phyloP scores from a whole-genome alignment of 2,797 vertebrate species.

The Peromyscus eremicus region DNA sequence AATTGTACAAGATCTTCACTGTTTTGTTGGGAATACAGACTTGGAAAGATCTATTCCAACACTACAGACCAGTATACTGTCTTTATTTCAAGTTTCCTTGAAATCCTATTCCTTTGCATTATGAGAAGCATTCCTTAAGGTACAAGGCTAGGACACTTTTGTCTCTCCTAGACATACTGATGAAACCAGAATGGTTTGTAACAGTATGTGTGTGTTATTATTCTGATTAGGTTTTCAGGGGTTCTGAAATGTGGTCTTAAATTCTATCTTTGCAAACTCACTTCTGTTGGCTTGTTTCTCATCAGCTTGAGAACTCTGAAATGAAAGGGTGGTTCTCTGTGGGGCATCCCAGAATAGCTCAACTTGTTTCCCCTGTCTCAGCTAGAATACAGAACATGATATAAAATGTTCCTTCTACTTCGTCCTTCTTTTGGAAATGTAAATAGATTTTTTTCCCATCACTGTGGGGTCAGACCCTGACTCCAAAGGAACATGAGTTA shows the following conservation, averaged over 20 bases:
- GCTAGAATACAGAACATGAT: conserved; percentile 39
- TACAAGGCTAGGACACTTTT: background rate
- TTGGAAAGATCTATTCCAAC: conserved; percentile 6
- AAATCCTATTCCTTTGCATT: background rate
- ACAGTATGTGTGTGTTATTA: background rate
- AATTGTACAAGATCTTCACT: background rate
- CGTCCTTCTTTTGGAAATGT: conserved; percentile 64
- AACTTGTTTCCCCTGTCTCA: conserved; percentile 68
- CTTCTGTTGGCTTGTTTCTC: background rate
- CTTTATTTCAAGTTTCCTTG: background rate
- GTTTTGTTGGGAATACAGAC: background rate
- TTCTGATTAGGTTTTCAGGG: background rate
- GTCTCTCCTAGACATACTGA: background rate
- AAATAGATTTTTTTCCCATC: conserved; percentile 74
- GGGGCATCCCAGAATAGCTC: conserved; percentile 75
- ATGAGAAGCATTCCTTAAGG: background rate
- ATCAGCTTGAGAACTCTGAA: conserved; percentile 18
- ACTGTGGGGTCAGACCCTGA: conserved; percentile 75
- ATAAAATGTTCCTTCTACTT: conserved; percentile 77
- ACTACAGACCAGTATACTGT: background rate
- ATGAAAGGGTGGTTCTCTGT: conserved; percentile 65
- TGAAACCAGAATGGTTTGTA: conserved; percentile 34
- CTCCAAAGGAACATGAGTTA: conserved; percentile 76
- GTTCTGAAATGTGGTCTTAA: background rate
- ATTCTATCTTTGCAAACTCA: background rate